Conservation (phyloP, 2,888 invertebrate species). For the Boloria euphrosyne region DNA sequence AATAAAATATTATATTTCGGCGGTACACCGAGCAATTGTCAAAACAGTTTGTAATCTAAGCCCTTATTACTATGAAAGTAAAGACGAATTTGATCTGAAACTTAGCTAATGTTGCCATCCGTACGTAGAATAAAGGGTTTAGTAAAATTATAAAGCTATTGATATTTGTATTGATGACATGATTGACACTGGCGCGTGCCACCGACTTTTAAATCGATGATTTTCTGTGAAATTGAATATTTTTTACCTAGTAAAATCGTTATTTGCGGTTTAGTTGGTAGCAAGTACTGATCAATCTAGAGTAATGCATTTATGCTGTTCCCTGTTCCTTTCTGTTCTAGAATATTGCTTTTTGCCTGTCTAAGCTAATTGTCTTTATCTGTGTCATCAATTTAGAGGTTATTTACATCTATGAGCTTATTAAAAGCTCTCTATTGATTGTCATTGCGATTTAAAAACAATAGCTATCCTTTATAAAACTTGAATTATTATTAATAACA, state of each 20-base stretch:
- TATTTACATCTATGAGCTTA: no score
- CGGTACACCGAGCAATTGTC: slow-evolving; percentile 41
- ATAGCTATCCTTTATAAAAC: no score
- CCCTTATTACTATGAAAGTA: slow-evolving; percentile 5
- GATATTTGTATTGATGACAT: slow-evolving; percentile 36
- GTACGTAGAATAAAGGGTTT: slow-evolving; percentile 37
- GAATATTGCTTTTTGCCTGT: not conserved
- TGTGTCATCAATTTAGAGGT: no score
- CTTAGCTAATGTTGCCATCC: not conserved
- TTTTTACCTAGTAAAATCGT: slow-evolving; percentile 50
- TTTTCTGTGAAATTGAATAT: slow-evolving; percentile 59
- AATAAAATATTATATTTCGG: slow-evolving; percentile 72
- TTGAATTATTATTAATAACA: no score
- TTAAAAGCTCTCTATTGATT: no score
- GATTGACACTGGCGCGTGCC: slow-evolving; percentile 40
- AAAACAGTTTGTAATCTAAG: not conserved
- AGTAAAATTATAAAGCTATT: slow-evolving; percentile 41
- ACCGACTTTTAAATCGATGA: slow-evolving; percentile 62
- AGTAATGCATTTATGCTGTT: slow-evolving; percentile 14
- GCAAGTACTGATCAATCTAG: slow-evolving; percentile 20
- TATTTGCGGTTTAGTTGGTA: slow-evolving; percentile 30
- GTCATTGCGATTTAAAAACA: no score
- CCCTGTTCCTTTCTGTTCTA: slow-evolving; percentile 12
- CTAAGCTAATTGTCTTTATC: not conserved
- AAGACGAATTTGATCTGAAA: not conserved